Base-by-base conservation (phyloP, 1,140 invertebrate genomes). In the Saccostrea cuccullata region DNA sequence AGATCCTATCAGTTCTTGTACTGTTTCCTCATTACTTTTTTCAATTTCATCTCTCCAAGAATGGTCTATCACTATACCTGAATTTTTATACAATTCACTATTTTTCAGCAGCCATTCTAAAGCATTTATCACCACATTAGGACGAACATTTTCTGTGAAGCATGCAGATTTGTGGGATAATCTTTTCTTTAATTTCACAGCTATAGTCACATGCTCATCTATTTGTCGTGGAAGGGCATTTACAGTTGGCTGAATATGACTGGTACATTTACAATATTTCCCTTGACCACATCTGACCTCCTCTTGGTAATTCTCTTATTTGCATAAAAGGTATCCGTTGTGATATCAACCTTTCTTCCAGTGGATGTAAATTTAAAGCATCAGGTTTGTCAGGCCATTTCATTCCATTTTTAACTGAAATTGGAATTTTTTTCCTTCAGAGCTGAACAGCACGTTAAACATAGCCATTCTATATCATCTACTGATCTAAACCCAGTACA, bases 261-360 rank as follows among this genome's bases (percentile, higher is more conserved):
- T 40, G 67, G 67, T n/a, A 87, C 82, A 84, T 60, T 64, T 13
- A 84, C 67, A 5, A 84, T 36, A n/a, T 82, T 82, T 84, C 82
- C 86, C 23, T 67, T 77, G n/a, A 70, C 56, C 2, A 82, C 40
- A 64, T 60, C 47, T 87, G 86, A 9, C 55, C 55, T 47, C 67
- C 67, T 84, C 82, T 87, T 64, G 82, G 82, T 2, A 87, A 36
- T 67, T 82, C 58, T 67, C 82, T 82, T 82, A 84, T 84, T 70
- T 87, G 70, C 84, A 86, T 86, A 40, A 85, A 88, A 36, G 84
- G 73, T 85, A 88, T 88, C 55, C 55, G 26, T 84, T 87, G 82
- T 55, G 91, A 58, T 55, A 91, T 87, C 67, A 90, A 88, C 12
- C 86, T 56, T 83, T 89, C 89, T 89, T 91, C 91, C n/a, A 89